Percentiles rank a stretch among this genome's conserved stretches.
Conservation (phyloP, 2,888 invertebrate species). For the Nephrotoma guestfalica region DNA sequence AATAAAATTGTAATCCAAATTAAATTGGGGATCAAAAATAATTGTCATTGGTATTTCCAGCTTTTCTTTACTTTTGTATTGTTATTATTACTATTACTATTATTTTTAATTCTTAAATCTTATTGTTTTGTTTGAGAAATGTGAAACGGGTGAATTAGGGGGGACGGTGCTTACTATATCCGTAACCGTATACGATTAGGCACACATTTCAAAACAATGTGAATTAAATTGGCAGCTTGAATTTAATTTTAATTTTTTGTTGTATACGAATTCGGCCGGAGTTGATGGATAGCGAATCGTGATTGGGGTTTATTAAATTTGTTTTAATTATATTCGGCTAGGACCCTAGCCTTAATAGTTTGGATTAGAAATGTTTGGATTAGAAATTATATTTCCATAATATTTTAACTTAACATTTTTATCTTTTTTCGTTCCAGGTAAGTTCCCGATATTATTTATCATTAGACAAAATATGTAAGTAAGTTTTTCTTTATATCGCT, state of each 20-base stretch:
- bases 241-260: neutral
- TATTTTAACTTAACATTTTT: no score
- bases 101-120: neutral
- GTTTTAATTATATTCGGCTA: neutral
- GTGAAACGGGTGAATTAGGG: neutral
- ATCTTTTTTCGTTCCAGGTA: no score
- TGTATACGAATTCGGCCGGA: neutral
- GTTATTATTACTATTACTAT: neutral
- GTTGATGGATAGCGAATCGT: neutral
- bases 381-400: neutral
- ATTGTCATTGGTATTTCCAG: constrained; percentile 2
- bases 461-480: no score
- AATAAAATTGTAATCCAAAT: constrained; percentile 4
- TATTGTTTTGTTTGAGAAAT: neutral
- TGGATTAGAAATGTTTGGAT: neutral
- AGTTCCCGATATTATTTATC: no score
- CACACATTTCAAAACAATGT: neutral
- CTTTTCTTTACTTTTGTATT: neutral
- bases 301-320: neutral
- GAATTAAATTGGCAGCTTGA: neutral
- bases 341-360: neutral
- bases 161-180: neutral
- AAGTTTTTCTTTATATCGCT: no score
- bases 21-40: constrained; percentile 4
- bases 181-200: neutral